Evolutionary conservation across 2,113 vertebrate species (phyloP).

Genomic region (Thamnophis sirtalis): DNA sequence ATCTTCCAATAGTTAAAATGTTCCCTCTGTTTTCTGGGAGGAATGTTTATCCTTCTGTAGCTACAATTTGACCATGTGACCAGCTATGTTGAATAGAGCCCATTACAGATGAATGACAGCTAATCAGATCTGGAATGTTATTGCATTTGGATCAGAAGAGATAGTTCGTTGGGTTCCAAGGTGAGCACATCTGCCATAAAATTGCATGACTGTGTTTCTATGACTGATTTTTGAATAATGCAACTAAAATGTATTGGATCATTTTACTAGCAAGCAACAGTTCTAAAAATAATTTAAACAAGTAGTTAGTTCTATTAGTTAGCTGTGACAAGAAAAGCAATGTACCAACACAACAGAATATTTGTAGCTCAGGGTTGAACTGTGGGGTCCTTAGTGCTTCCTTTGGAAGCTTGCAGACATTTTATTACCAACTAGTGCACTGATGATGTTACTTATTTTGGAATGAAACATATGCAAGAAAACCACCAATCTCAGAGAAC

Average conservation of each 20-base stretch:
- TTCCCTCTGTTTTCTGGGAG: neutral
- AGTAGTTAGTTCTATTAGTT: neutral
- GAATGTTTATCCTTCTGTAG: neutral
- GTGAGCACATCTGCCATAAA: neutral
- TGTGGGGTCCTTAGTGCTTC: too few relatives aligned
- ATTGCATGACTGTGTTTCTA: neutral
- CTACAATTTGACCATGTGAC: too few relatives aligned
- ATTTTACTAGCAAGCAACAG: neutral
- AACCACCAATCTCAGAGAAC: too few relatives aligned
- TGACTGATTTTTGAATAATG: neutral
- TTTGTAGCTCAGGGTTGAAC: too few relatives aligned
- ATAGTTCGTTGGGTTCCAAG: neutral
- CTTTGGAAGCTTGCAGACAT: too few relatives aligned
- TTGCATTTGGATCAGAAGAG: neutral
- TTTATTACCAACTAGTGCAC: too few relatives aligned
- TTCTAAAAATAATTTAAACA: neutral
- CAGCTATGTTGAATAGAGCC: neutral
- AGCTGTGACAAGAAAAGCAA: neutral
- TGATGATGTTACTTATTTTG: too few relatives aligned
- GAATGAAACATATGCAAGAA: too few relatives aligned
- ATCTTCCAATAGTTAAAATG: neutral
- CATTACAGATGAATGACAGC: neutral
- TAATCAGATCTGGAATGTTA: neutral
- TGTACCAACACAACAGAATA: neutral
- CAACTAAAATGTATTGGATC: neutral